These are phyloP conservation scores for Pelodiscus sinensis DNA, from an alignment of 2,113 vertebrate genomes.

Conservation along the genomic window DNA sequence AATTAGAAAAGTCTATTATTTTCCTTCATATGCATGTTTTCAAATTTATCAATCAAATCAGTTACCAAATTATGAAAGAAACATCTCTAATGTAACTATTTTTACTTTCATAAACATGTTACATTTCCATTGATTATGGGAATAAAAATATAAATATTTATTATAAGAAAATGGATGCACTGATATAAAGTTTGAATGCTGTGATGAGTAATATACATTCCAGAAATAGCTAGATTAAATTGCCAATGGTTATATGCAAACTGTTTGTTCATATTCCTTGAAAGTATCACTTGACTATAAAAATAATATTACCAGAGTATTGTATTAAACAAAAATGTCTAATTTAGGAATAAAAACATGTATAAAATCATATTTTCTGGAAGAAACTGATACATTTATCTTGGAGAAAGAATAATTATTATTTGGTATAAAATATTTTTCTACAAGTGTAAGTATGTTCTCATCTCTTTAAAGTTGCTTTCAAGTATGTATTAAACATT, in stretches of 20 bases:
- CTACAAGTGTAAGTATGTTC: not conserved
- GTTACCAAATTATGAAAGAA: constrained; percentile 1
- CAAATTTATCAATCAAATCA: not conserved
- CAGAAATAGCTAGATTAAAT: not conserved
- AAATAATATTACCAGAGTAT: not conserved
- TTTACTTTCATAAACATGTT: not conserved
- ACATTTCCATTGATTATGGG: not conserved
- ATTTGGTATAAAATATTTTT: not conserved
- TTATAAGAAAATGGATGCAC: not conserved
- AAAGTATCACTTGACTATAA: not conserved
- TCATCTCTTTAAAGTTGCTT: constrained; percentile 2
- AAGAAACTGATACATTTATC: not conserved
- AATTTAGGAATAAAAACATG: not conserved
- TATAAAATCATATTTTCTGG: not conserved
- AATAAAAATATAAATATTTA: not conserved
- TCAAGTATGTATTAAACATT: constrained; percentile 2
- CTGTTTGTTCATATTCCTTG: constrained; percentile 1
- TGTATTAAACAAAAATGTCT: not conserved
- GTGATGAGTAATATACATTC: not conserved
- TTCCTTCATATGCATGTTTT: not conserved
- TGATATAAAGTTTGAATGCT: not conserved
- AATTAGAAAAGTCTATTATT: not conserved
- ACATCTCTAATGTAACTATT: not conserved
- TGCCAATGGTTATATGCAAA: not conserved
- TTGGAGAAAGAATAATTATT: not conserved